Percentiles rank a stretch among this genome's conserved stretches.
These are phyloP conservation scores for Malacosoma neustria DNA, from an alignment of 2,888 invertebrate genomes.

Conservation along the genomic window DNA sequence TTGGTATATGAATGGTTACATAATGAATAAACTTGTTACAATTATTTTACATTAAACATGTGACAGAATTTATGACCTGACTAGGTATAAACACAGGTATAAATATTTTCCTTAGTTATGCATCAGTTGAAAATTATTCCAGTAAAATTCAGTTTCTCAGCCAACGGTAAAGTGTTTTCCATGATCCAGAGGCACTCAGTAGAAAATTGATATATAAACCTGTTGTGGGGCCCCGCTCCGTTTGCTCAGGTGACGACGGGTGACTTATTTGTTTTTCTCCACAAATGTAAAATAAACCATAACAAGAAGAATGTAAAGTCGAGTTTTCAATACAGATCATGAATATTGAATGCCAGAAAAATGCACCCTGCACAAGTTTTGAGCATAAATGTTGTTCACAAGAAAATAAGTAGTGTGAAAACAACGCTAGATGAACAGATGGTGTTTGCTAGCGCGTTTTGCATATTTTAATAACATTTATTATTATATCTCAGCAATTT, in stretches of 20 bases:
- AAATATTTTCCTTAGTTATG: no score
- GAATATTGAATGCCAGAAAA: slow-evolving; percentile 46
- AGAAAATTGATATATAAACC: slow-evolving; percentile 73
- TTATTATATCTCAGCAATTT: slow-evolving; percentile 15
- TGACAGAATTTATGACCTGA: no score
- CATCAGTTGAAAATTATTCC: no score
- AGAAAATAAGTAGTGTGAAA: slow-evolving; percentile 49
- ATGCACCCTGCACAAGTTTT: slow-evolving; percentile 50
- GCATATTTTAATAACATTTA: slow-evolving; percentile 38
- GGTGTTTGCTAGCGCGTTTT: slow-evolving; percentile 29
- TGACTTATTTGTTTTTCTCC: slow-evolving; percentile 43
- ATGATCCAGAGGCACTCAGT: slow-evolving; percentile 61
- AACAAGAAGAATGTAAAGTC: slow-evolving; percentile 18
- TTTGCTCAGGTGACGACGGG: slow-evolving; percentile 57
- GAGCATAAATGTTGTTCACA: slow-evolving; percentile 52
- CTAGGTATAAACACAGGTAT: no score
- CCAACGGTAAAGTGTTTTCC: slow-evolving; percentile 52
- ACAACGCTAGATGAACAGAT: slow-evolving; percentile 29
- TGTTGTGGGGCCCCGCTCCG: slow-evolving; percentile 52
- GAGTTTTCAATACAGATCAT: slow-evolving; percentile 18
- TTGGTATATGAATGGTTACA: no score
- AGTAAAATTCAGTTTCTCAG: slow-evolving; percentile 36
- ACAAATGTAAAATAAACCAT: slow-evolving; percentile 26
- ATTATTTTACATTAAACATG: no score
- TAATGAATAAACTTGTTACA: no score